These are phyloP conservation scores for Chromobotia macracanthus DNA, from an alignment of 2,797 vertebrate species.

Conservation along the genomic window DNA sequence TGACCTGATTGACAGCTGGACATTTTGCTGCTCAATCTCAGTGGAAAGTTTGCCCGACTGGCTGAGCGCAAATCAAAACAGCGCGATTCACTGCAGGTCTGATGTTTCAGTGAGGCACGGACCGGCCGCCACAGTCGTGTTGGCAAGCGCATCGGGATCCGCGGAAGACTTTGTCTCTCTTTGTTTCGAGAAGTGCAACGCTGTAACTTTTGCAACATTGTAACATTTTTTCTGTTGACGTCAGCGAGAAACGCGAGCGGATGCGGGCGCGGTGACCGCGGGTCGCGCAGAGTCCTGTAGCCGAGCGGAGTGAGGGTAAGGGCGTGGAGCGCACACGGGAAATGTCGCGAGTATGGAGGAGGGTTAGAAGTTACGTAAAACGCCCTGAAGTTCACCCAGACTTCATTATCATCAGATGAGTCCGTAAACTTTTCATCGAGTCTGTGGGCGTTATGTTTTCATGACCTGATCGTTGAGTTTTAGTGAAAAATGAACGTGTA, in stretches of 20 bases:
- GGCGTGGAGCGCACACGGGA: conserved; percentile 60
- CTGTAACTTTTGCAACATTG: not conserved
- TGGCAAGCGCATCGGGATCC: too few species aligned
- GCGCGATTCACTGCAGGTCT: not conserved
- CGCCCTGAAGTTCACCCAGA: not conserved
- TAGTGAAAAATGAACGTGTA: too few species aligned
- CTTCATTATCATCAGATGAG: not conserved
- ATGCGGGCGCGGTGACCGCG: conserved; percentile 41
- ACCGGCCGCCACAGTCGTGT: too few species aligned
- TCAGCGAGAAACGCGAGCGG: conserved; percentile 1
- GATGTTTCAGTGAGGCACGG: not conserved
- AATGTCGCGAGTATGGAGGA: conserved; percentile 32
- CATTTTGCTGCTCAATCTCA: conserved; percentile 45
- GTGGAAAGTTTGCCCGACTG: not conserved
- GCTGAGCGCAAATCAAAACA: not conserved
- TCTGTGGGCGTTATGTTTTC: conserved; percentile 1
- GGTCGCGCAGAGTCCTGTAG: conserved; percentile 33
- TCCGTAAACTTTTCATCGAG: not conserved
- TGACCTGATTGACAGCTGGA: conserved; percentile 67
- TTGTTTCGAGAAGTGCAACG: not conserved
- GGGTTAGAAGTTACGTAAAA: conserved; percentile 38
- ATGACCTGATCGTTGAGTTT: not conserved
- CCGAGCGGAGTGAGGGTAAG: conserved; percentile 67
- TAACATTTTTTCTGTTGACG: not conserved
- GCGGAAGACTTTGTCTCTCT: too few species aligned